Base-by-base conservation (phyloP, 2,113 vertebrate genomes). In the Himantopus leucocephalus region DNA sequence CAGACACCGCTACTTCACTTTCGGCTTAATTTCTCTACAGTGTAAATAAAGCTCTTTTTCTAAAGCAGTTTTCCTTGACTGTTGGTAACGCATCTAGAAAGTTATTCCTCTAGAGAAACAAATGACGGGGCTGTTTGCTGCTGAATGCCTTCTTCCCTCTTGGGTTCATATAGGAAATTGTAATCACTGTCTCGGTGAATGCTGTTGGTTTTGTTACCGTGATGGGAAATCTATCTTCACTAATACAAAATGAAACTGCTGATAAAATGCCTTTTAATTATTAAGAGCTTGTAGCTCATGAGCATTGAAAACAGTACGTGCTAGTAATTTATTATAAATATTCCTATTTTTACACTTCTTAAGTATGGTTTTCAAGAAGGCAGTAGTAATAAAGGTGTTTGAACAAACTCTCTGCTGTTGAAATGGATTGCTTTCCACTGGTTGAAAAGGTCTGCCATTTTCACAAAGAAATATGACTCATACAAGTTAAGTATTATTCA, bases 211-310 rank as follows among this genome's bases (percentile, higher is more conserved):
- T 94, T 88, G 55, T 84, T 93, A 77, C 76, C 39, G 77, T 90
- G 47, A 66, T 94, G 78, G 39, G 82, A 80, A 82, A 88, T 59
- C 7, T 3, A 45, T 72, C 39, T 80, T 87, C 74, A 63, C 60
- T 94, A 50, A 72, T 83, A 45, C 37, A 60, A 87, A 90, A 79
- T n/a, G 39, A 90, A 95, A 94, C 43, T 64, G 37, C 79, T 96
- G 78, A 84, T 93, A 83, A 95, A 94, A 92, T 67, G 26, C 30
- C 34, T 92, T 81, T 90, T 88, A 94, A 76, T 95, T 85, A 88
- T 91, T 91, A 87, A 88, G 60, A 64, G 16, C 22, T 64, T 74
- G 16, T 73, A 79, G 50, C 43, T 89, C 2, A 0, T 55, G 63
- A 90, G 37, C 32, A 43, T 8, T 85, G 45, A 76, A 68, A 85